Conservation (phyloP, 2,797 vertebrate genomes). For the Poecilia gillii region DNA sequence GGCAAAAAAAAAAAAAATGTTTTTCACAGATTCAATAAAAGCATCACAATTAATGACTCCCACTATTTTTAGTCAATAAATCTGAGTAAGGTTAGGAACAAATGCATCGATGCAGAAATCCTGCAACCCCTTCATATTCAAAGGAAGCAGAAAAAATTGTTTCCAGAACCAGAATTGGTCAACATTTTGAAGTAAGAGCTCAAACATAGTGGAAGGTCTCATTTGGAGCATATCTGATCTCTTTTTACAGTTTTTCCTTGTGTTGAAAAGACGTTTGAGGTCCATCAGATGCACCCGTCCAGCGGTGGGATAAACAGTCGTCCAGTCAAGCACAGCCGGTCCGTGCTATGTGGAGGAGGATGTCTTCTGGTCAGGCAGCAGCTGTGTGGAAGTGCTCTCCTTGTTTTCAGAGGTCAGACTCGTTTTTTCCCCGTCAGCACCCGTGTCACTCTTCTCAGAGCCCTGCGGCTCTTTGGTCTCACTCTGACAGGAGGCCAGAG, state of each 20-base stretch:
- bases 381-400: slow-evolving; percentile 58
- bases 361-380: slow-evolving; percentile 53
- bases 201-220: background rate
- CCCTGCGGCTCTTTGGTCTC: slow-evolving; percentile 58
- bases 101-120: background rate
- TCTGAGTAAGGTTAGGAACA: background rate
- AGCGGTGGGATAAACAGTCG: slow-evolving; percentile 6
- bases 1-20: background rate
- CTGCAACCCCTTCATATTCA: background rate
- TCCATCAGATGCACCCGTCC: slow-evolving; percentile 1
- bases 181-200: background rate
- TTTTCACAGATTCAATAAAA: background rate
- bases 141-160: background rate
- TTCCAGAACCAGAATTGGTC: background rate
- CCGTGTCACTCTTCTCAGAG: slow-evolving; percentile 48
- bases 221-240: no score
- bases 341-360: slow-evolving; percentile 16
- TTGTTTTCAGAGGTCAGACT: slow-evolving; percentile 28
- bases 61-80: background rate
- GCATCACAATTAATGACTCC: background rate
- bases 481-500: slow-evolving; percentile 30
- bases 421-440: slow-evolving; percentile 54
- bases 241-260: background rate
- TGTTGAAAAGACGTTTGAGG: background rate
- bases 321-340: background rate